phyloP scores from a whole-genome alignment of 2,888 invertebrate genomes.

The Drosophila putrida region DNA sequence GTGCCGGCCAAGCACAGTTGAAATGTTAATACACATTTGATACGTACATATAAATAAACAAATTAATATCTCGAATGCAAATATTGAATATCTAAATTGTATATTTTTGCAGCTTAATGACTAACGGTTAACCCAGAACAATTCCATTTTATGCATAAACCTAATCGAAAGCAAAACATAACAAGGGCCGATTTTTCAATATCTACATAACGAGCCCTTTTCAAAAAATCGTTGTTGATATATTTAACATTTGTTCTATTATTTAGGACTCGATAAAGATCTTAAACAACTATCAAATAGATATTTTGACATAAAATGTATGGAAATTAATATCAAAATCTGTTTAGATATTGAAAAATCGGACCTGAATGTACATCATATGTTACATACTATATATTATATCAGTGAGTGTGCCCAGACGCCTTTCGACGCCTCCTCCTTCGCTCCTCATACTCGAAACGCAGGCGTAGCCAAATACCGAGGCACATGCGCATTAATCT shows the following conservation, averaged over 20 bases:
- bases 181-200: too few species aligned
- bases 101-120: conserved; percentile 11
- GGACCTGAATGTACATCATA: not conserved
- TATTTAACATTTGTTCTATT: too few species aligned
- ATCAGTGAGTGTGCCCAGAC: conserved; percentile 2
- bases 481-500: conserved; percentile 92
- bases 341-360: not conserved
- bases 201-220: too few species aligned
- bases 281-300: too few species aligned
- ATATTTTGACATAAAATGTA: too few species aligned
- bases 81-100: conserved; percentile 10
- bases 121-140: conserved; percentile 1
- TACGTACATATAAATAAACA: conserved; percentile 48
- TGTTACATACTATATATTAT: not conserved
- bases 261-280: too few species aligned
- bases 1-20: conserved; percentile 40
- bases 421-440: conserved; percentile 8
- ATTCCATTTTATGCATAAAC: conserved; percentile 8
- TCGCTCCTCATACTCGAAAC: conserved; percentile 83
- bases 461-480: conserved; percentile 94
- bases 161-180: conserved; percentile 5
- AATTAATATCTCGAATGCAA: conserved; percentile 57
- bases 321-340: too few species aligned
- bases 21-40: conserved; percentile 46
- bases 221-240: too few species aligned